Evolutionary conservation across 2,113 vertebrate species (phyloP).

Genomic region (Elephantulus edwardii): DNA sequence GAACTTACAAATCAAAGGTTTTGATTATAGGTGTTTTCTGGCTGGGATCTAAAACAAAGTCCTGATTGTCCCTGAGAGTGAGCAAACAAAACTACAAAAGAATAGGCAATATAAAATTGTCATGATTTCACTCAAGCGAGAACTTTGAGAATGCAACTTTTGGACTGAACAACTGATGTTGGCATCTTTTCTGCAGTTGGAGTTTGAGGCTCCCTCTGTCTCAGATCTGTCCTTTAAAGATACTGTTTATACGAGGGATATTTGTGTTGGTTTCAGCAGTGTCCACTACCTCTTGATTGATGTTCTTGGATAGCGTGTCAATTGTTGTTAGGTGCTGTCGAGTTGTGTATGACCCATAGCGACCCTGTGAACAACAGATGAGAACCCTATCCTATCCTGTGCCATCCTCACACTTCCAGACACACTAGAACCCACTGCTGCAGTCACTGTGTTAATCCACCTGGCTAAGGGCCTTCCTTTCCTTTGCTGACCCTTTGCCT

Average conservation of each 20-base stretch:
- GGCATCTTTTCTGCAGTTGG: not conserved
- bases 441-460: no score
- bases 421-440: no score
- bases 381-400: no score
- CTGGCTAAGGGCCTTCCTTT: no score
- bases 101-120: not conserved
- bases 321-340: no score
- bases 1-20: not conserved
- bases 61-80: not conserved
- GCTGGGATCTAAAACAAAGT: not conserved
- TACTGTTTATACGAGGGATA: not conserved
- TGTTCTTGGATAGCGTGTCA: not conserved
- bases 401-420: no score
- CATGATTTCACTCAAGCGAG: not conserved
- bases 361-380: no score
- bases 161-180: fast-evolving
- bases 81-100: not conserved
- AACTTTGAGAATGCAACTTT: fast-evolving
- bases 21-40: not conserved
- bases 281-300: not conserved
- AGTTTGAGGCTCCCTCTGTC: not conserved
- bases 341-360: no score
- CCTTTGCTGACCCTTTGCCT: no score
- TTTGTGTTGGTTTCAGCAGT: not conserved
- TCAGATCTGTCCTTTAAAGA: not conserved